Evolutionary conservation across 2,888 invertebrate species (phyloP).

Genomic region (Apomyelois bistriatella): DNA sequence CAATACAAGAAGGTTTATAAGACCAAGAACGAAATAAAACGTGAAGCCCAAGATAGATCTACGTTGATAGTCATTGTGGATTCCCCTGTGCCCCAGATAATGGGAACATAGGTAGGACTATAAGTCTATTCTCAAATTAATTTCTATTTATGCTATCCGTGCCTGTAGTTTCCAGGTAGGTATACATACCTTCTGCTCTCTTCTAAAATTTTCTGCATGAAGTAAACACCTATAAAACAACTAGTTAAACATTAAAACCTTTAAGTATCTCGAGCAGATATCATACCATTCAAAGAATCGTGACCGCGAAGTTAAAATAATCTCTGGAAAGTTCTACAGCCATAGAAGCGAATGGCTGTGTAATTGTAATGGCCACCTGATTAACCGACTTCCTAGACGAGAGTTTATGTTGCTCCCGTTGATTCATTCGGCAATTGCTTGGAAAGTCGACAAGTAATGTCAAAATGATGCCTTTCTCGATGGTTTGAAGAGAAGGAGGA

Average conservation of each 20-base stretch:
- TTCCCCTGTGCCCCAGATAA: too few relatives aligned
- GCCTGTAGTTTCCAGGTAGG: too few relatives aligned
- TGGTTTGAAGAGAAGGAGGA: background rate
- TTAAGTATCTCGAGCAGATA: slow-evolving; percentile 1
- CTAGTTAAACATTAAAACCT: background rate
- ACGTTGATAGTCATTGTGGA: too few relatives aligned
- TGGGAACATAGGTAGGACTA: too few relatives aligned
- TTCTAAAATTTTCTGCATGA: too few relatives aligned
- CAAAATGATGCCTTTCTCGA: background rate
- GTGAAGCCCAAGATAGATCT: too few relatives aligned
- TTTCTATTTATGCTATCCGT: too few relatives aligned
- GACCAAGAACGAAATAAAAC: too few relatives aligned
- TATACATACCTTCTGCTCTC: too few relatives aligned
- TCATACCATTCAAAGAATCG: background rate
- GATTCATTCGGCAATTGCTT: slow-evolving; percentile 3
- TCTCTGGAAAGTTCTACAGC: background rate
- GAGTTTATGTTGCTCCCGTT: slow-evolving; percentile 6
- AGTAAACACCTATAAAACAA: background rate
- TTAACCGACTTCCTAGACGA: slow-evolving; percentile 8
- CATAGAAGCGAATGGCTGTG: slow-evolving; percentile 4
- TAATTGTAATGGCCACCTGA: slow-evolving; percentile 14
- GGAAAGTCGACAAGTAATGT: background rate
- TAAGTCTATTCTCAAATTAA: too few relatives aligned
- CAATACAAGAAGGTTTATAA: too few relatives aligned
- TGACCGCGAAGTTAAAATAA: slow-evolving; percentile 1